Evolutionary conservation across 2,113 vertebrate species (phyloP), one percentile per base, ranked within the genome.

Genomic region (Vulpes lagopus): DNA sequence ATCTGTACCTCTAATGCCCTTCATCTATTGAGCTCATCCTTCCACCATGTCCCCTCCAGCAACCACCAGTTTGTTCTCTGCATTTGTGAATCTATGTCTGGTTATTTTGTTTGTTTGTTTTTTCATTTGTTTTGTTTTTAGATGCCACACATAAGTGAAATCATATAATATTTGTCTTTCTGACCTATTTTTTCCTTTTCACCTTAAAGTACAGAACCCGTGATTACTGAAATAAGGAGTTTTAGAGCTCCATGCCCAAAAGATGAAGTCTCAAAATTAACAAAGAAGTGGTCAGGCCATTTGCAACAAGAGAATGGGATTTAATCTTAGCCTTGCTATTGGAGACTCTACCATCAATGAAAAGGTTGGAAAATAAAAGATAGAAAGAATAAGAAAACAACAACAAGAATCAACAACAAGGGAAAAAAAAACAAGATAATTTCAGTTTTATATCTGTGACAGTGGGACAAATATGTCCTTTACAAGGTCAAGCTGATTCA

Each of bases 351-450:
- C 12, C 6, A 5, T 76, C 86, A 32, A 69, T 73, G 8, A 57
- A 94, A 92, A 80, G 25, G 8, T 25, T 91, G 32, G 30, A 71
- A 95, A 95, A 64, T 23, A 11, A 74, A 95, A 92, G 20, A 65
- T 95, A 91, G 82, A 59, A 23, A 64, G 35, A 60, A 1, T 95
- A 94, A 87, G 65, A 82, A 92, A 88, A 17, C 10, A 71, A 62
- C 14, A 60, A 62, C 35, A 32, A 49, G 25, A 35, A 43, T 7
- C 43, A 88, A 17, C 10, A 71, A 62, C 14, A 60, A 62, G 25
- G 25, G 65, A 82, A 92, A 88, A 17, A 71, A 64, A 10, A 60
- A 62, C 35, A 32, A 49, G 25, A 35, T 6, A 53, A 22, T 23
- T 25, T 69, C 32, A 22, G 49, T 14, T 78, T 62, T 38, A 62